Conservation (phyloP, 2,113 vertebrate species). For the Octodon degus region DNA sequence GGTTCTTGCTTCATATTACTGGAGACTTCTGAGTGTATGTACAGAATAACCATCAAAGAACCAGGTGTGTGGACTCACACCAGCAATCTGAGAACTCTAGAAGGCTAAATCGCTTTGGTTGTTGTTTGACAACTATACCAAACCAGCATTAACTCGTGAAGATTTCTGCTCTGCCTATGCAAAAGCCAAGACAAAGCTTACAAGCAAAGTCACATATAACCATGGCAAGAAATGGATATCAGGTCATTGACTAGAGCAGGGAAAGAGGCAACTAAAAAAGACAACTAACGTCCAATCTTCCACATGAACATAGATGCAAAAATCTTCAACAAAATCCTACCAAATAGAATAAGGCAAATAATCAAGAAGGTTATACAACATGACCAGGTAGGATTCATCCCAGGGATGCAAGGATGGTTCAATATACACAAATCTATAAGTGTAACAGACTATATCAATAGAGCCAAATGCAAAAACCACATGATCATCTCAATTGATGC, state of each 20-base stretch:
- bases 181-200: constrained; percentile 1
- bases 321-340: too few species aligned
- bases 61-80: neutral
- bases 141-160: neutral
- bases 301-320: too few species aligned
- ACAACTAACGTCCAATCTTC: too few species aligned
- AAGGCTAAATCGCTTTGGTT: neutral
- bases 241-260: neutral
- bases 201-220: neutral
- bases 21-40: neutral
- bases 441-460: too few species aligned
- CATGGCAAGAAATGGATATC: neutral
- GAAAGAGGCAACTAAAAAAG: too few species aligned
- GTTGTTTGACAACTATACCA: neutral
- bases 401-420: too few species aligned
- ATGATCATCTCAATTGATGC: too few species aligned
- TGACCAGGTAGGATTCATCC: too few species aligned
- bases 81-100: neutral
- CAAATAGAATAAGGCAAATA: too few species aligned
- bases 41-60: neutral
- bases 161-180: neutral
- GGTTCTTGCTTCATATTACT: neutral
- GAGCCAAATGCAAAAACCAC: too few species aligned
- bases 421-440: too few species aligned
- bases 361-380: too few species aligned